phyloP scores from a whole-genome alignment of 2,113 vertebrate species.

The Crotalus tigris region DNA sequence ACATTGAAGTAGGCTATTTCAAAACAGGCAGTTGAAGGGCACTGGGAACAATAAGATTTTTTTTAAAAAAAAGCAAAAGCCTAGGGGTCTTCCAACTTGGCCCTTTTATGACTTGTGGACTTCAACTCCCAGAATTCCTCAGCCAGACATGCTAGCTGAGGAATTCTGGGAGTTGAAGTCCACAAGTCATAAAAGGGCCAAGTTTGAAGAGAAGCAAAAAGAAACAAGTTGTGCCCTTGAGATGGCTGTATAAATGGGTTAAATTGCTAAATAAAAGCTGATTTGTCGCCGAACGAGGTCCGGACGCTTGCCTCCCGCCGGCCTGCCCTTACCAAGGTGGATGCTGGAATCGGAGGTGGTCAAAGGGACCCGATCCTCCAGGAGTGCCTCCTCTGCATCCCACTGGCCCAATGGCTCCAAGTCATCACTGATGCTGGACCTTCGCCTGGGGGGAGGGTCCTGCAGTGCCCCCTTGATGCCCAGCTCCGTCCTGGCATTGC shows the following conservation, averaged over 20 bases:
- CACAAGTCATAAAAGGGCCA: no score
- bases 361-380: rapidly evolving
- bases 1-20: no score
- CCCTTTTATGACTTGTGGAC: no score
- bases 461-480: not conserved
- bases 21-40: no score
- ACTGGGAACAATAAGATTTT: no score
- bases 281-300: rapidly evolving
- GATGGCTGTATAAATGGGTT: not conserved
- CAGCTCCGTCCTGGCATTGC: not conserved
- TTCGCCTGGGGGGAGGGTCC: not conserved
- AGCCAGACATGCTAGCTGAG: no score
- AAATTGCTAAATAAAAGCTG: not conserved
- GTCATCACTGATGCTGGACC: not conserved
- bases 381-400: not conserved
- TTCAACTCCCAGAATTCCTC: no score
- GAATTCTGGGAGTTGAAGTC: no score
- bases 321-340: slow-evolving; percentile 7
- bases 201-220: not conserved
- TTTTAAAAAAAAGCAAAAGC: no score
- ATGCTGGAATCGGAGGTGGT: not conserved
- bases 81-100: no score
- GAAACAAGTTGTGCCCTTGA: not conserved
- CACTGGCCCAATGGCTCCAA: not conserved
- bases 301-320: rapidly evolving